Evolutionary conservation across 2,888 invertebrate species (phyloP).

Genomic region (Byasa hedistus): DNA sequence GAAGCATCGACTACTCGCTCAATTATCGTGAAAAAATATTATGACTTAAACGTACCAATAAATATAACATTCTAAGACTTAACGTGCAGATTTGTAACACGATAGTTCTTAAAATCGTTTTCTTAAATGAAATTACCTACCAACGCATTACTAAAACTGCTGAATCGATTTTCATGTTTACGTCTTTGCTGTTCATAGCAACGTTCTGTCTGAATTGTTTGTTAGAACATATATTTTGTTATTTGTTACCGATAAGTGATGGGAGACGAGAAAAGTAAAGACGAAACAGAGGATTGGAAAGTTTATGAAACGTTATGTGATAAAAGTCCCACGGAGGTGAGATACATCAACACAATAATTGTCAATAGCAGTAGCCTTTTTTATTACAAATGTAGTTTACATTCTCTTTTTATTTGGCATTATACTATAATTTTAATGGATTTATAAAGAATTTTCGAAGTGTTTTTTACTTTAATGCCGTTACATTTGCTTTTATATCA

Average conservation of each 20-base stretch:
- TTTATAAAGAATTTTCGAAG: too few relatives aligned
- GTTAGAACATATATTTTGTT: slow-evolving; percentile 8
- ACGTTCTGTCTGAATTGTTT: slow-evolving; percentile 34
- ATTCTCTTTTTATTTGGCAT: not conserved
- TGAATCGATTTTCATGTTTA: slow-evolving; percentile 55
- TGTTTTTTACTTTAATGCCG: not conserved
- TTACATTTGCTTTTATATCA: not conserved
- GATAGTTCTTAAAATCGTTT: not conserved
- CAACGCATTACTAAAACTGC: slow-evolving; percentile 9
- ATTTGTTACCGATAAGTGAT: slow-evolving; percentile 38
- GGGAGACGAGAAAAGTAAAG: slow-evolving; percentile 68
- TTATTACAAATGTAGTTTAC: not conserved
- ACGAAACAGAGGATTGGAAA: slow-evolving; percentile 84
- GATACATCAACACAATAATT: slow-evolving; percentile 33
- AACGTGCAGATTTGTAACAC: not conserved
- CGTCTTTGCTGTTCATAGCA: slow-evolving; percentile 47
- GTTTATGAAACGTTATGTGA: slow-evolving; percentile 85
- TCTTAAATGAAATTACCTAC: not conserved
- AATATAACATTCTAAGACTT: too few relatives aligned
- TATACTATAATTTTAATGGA: not conserved
- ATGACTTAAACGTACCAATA: too few relatives aligned
- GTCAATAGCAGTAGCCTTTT: not conserved
- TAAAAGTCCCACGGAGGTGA: slow-evolving; percentile 78
- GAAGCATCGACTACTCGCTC: too few relatives aligned
- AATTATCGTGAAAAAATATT: too few relatives aligned